These are phyloP conservation scores for Bujurquina vittata DNA, from an alignment of 2,113 vertebrate species.

Conservation along the genomic window DNA sequence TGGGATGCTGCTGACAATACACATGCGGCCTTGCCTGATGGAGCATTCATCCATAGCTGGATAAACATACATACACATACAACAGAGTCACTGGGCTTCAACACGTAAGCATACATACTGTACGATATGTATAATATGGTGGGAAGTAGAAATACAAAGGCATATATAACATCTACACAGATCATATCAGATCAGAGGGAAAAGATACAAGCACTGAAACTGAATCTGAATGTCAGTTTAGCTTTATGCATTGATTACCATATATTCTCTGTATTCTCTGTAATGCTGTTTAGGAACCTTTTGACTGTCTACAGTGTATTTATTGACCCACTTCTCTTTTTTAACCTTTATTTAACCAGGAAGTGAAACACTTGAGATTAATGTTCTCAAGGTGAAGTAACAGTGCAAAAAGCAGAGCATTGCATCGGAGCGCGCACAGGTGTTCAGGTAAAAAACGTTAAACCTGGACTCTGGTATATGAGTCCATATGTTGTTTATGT, in stretches of 20 bases:
- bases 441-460: background rate
- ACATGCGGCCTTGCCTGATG: conserved; percentile 43
- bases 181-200: background rate
- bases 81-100: conserved; percentile 25
- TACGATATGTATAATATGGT: conserved; percentile 18
- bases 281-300: background rate
- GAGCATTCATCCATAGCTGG: conserved; percentile 58
- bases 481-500: background rate
- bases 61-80: conserved; percentile 49
- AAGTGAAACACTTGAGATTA: background rate
- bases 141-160: background rate
- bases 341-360: background rate
- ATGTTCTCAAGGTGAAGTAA: background rate
- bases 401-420: background rate
- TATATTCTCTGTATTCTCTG: background rate
- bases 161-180: background rate
- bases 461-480: too few relatives aligned
- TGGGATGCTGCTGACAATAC: conserved; percentile 65
- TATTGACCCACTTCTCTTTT: background rate
- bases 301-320: background rate
- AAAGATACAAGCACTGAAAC: background rate
- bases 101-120: conserved; percentile 18
- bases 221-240: background rate
- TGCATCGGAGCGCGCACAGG: background rate
- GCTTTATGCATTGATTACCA: background rate